These are phyloP conservation scores for Brotula barbata DNA, from an alignment of 2,797 vertebrate species.

Conservation along the genomic window DNA sequence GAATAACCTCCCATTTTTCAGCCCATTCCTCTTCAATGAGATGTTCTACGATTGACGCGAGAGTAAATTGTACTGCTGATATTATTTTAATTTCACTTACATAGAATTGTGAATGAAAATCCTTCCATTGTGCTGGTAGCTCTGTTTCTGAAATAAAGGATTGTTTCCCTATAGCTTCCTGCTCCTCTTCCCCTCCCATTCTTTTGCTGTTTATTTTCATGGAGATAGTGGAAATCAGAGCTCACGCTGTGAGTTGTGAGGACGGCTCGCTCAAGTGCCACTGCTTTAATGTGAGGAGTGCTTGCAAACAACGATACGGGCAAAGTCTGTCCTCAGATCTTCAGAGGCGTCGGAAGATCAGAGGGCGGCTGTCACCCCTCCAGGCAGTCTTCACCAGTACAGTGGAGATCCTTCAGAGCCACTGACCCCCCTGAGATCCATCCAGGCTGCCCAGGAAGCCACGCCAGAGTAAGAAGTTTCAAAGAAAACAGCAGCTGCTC, in stretches of 20 bases:
- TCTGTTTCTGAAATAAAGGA: neutral
- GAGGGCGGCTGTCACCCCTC: conserved; percentile 68
- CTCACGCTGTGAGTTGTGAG: conserved; percentile 47
- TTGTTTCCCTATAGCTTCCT: neutral
- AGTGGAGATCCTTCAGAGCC: conserved; percentile 61
- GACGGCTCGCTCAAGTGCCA: conserved; percentile 54
- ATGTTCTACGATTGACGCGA: too few relatives aligned
- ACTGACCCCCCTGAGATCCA: conserved; percentile 65
- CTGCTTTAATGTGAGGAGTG: conserved; percentile 60
- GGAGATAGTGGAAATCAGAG: conserved; percentile 34
- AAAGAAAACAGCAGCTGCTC: conserved; percentile 56
- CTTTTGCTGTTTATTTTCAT: conserved; percentile 46
- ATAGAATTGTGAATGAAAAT: neutral
- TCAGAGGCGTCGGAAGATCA: conserved; percentile 70
- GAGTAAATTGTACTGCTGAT: too few relatives aligned
- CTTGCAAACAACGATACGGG: conserved; percentile 46
- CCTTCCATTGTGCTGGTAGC: neutral
- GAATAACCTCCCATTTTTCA: too few relatives aligned
- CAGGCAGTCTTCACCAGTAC: conserved; percentile 58
- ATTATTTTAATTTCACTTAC: too few relatives aligned
- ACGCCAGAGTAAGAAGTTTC: conserved; percentile 53
- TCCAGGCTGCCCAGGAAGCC: conserved; percentile 49
- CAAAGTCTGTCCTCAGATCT: conserved; percentile 68
- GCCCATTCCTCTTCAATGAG: too few relatives aligned
- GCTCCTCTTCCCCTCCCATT: conserved; percentile 21